A percentile compares a stretch with the other conserved stretches of the same genome.
phyloP scores from a whole-genome alignment of 2,888 invertebrate species.

The Ramazzottius varieornatus region DNA sequence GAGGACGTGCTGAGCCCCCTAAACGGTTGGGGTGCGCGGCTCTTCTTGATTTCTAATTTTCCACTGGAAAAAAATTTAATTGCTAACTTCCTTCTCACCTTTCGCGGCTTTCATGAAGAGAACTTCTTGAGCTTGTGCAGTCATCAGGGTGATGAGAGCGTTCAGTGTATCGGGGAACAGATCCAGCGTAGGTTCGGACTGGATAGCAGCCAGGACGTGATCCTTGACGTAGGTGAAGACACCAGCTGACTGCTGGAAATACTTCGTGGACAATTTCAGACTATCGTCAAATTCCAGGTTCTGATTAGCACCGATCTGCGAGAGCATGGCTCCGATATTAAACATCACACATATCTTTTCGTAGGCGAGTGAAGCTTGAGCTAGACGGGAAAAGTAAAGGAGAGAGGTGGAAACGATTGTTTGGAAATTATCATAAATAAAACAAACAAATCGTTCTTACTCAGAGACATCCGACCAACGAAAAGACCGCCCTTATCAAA shows the following conservation, averaged over 20 bases:
- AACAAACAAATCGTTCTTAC: constrained; percentile 31
- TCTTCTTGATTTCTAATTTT: too few species aligned
- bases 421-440: constrained; percentile 7
- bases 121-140: constrained; percentile 93
- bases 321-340: constrained; percentile 81
- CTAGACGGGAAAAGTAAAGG: constrained; percentile 27
- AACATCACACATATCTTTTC: constrained; percentile 83
- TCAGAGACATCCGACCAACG: constrained; percentile 63
- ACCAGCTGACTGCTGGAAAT: constrained; percentile 67
- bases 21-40: too few species aligned
- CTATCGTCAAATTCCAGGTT: constrained; percentile 66
- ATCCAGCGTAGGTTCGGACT: constrained; percentile 85
- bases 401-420: background rate
- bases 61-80: too few species aligned
- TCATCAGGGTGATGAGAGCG: constrained; percentile 60
- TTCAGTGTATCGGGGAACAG: constrained; percentile 66
- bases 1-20: too few species aligned
- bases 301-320: constrained; percentile 56
- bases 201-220: constrained; percentile 39
- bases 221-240: constrained; percentile 57
- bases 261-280: constrained; percentile 64
- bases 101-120: constrained; percentile 62
- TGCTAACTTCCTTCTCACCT: constrained; percentile 17
- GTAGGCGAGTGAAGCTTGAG: constrained; percentile 59
- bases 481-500: constrained; percentile 85